A percentile compares a stretch with the other conserved stretches of the same genome.
Conservation (phyloP, 2,888 invertebrate genomes). For the Pheosia tremula region DNA sequence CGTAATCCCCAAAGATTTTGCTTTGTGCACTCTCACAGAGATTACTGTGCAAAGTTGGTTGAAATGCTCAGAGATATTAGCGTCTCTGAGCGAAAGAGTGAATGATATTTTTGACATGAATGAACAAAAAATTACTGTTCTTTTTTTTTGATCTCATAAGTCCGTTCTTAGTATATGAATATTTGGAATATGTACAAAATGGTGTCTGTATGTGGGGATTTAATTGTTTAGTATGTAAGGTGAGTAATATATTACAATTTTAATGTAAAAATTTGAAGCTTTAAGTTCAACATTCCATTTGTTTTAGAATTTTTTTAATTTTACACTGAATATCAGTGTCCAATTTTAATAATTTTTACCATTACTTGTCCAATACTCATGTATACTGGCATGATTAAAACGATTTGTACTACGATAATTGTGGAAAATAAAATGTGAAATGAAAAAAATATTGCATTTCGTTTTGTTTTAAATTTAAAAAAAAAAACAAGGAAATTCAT, state of each 20-base stretch:
- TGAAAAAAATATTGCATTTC: conserved; percentile 13
- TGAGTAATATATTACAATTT: conserved; percentile 13
- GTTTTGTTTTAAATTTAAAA: too few species aligned
- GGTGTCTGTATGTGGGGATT: conserved; percentile 16
- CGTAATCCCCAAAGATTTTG: conserved; percentile 14
- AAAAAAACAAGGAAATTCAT: too few species aligned
- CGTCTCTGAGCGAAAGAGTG: too few species aligned
- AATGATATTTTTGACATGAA: too few species aligned
- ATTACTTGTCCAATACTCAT: conserved; percentile 54
- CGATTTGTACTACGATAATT: conserved; percentile 54
- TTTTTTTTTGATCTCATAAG: too few species aligned
- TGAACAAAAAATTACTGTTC: too few species aligned
- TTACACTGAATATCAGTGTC: conserved; percentile 27
- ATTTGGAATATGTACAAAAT: conserved; percentile 4
- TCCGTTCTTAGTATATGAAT: background rate
- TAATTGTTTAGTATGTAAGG: conserved; percentile 29
- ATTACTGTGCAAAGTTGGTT: background rate
- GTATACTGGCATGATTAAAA: conserved; percentile 58
- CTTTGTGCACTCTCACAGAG: background rate
- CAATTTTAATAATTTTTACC: conserved; percentile 25
- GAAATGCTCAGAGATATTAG: too few species aligned
- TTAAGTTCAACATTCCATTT: conserved; percentile 51
- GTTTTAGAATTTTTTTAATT: conserved; percentile 37
- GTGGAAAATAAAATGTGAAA: conserved; percentile 51
- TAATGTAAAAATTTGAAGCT: conserved; percentile 24